Conservation (phyloP, 2,888 invertebrate species). For the Molorchus minor region DNA sequence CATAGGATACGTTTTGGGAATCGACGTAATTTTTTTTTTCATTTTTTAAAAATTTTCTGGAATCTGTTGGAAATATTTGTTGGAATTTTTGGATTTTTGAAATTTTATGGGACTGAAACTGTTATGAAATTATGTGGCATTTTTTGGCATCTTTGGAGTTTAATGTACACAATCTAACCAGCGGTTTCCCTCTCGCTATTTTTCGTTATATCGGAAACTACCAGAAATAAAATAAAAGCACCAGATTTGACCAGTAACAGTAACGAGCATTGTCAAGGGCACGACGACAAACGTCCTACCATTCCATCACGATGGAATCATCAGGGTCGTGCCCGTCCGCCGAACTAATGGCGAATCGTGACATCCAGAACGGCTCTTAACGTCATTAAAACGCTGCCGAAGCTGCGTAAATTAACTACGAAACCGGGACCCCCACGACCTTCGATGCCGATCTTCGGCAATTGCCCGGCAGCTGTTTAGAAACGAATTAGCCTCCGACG, state of each 20-base stretch:
- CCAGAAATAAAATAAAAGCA: neutral
- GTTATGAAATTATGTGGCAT: too few relatives aligned
- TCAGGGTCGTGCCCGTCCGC: slow-evolving; percentile 20
- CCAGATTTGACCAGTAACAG: slow-evolving; percentile 6
- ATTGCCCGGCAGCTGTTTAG: slow-evolving; percentile 33
- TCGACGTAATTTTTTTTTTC: too few relatives aligned
- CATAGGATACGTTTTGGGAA: too few relatives aligned
- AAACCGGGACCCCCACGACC: slow-evolving; percentile 18
- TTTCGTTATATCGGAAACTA: too few relatives aligned
- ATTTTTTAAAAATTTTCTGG: too few relatives aligned
- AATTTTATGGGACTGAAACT: too few relatives aligned
- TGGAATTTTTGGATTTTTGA: too few relatives aligned
- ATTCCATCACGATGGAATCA: slow-evolving; percentile 19
- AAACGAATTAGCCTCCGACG: slow-evolving; percentile 30
- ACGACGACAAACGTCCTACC: slow-evolving; percentile 1
- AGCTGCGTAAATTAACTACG: slow-evolving; percentile 29
- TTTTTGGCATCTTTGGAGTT: too few relatives aligned
- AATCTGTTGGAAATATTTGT: too few relatives aligned
- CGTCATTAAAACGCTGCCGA: slow-evolving; percentile 26
- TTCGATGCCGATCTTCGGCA: slow-evolving; percentile 23
- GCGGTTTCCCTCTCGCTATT: too few relatives aligned
- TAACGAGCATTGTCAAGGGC: neutral
- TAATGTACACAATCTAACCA: too few relatives aligned
- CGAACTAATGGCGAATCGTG: slow-evolving; percentile 29
- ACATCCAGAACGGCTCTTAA: slow-evolving; percentile 27